Percentiles rank a stretch among this genome's conserved stretches.
Conservation (phyloP, 2,888 invertebrate species). For the Leptopilina syphax region DNA sequence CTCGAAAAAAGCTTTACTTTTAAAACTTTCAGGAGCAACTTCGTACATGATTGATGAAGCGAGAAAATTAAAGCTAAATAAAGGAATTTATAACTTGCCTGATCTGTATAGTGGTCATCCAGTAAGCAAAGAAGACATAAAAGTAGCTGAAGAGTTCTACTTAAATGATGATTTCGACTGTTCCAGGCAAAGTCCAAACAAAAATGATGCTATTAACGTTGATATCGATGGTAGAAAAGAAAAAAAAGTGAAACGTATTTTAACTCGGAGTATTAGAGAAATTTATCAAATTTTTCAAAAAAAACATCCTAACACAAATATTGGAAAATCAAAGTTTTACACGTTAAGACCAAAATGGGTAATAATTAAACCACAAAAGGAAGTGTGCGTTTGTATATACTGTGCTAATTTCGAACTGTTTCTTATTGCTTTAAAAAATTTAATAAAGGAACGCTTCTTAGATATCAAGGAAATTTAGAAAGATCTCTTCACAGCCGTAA, state of each 20-base stretch:
- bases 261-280: conserved; percentile 44
- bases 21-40: not conserved
- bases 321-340: too few species aligned
- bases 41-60: not conserved
- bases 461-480: too few species aligned
- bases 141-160: conserved; percentile 43
- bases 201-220: conserved; percentile 45
- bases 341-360: too few species aligned
- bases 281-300: conserved; percentile 28
- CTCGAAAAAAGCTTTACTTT: too few species aligned
- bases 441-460: too few species aligned
- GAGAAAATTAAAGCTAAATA: not conserved
- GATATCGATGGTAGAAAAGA: conserved; percentile 42
- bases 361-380: too few species aligned
- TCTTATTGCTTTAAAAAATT: too few species aligned
- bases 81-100: not conserved
- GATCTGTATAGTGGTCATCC: conserved; percentile 24
- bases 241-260: conserved; percentile 44
- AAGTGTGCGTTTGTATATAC: too few species aligned
- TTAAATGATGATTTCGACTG: conserved; percentile 47
- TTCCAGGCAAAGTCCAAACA: conserved; percentile 58
- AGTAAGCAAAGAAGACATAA: not conserved
- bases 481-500: too few species aligned
- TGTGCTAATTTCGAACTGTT: too few species aligned
- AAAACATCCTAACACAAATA: too few species aligned